Evolutionary conservation across 2,113 vertebrate species (phyloP), one percentile per base, ranked within the genome.

Genomic region (Athene noctua): DNA sequence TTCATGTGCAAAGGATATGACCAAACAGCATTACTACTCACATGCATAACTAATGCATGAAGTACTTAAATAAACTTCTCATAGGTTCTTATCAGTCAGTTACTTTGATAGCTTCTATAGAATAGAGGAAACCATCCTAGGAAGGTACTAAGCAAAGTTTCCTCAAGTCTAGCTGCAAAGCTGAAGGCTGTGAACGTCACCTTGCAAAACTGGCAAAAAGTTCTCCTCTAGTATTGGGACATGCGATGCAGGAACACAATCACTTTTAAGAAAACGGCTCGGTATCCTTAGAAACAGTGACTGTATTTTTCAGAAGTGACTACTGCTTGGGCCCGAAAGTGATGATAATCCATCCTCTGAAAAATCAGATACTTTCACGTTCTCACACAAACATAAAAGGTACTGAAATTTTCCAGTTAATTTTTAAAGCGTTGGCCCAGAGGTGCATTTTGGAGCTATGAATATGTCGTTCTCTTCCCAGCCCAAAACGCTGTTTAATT

Each of bases 351-450:
- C 86, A 58, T 42, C 36, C 68, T 79, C 74, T 62, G 77, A 91
- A 94, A 96, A 71, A 82, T 72, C 86, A 66, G 68, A 59, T 18
- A 27, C 71, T 82, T 89, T n/a, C 86, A 59, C 29, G 32, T 87
- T 90, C 87, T 94, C 81, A 86, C 73, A 79, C 46, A 70, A 75
- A 85, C 80, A 62, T 51, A 65, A 90, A 84, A 95, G 71, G 62
- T 9, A 73, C 15, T 0, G 0, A 57, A 62, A 72, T 34, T 51
- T 77, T 47, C 92, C 70, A 51, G 49, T 32, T 75, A 13, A 63
- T 42, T 77, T 77, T 54, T 40, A 13, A 87, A 96, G 55, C 9
- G 0, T 8, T 75, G 36, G 72, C 77, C 84, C 91, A 91, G 34
- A 85, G 83, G 70, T 46, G 42, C 32, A 2, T 51, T 72, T 54